Percentiles rank a stretch among this genome's conserved stretches.
Evolutionary conservation across 2,113 vertebrate species (phyloP).

Genomic region (Crotalus horridus): DNA sequence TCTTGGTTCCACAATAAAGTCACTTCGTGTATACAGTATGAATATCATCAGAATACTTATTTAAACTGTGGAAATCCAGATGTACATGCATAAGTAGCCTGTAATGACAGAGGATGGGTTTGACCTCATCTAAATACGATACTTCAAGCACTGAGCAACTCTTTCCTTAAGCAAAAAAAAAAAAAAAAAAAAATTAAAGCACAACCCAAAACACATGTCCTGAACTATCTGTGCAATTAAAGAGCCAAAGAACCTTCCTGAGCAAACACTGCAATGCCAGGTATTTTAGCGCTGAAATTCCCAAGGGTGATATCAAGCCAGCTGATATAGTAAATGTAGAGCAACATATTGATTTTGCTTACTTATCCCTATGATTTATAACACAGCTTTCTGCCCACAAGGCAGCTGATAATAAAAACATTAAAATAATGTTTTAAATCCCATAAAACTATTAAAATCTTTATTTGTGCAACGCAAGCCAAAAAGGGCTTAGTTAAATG

Average conservation of each 20-base stretch:
- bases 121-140: background rate
- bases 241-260: background rate
- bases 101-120: background rate
- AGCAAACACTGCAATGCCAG: background rate
- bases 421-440: background rate
- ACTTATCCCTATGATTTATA: background rate
- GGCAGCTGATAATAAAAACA: background rate
- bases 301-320: background rate
- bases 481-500: background rate
- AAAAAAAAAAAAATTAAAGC: background rate
- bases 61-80: background rate
- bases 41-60: background rate
- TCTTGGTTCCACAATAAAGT: background rate
- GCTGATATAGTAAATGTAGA: background rate
- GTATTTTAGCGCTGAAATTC: background rate
- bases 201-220: background rate
- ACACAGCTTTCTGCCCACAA: background rate
- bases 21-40: background rate
- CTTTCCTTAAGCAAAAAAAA: background rate
- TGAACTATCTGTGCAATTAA: background rate
- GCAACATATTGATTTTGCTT: background rate
- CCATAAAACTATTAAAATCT: background rate
- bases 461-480: background rate
- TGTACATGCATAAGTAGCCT: background rate
- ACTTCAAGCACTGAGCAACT: background rate